These are phyloP conservation scores for Pantherophis alleghaniensis DNA, from an alignment of 2,797 vertebrate genomes.

Conservation along the genomic window DNA sequence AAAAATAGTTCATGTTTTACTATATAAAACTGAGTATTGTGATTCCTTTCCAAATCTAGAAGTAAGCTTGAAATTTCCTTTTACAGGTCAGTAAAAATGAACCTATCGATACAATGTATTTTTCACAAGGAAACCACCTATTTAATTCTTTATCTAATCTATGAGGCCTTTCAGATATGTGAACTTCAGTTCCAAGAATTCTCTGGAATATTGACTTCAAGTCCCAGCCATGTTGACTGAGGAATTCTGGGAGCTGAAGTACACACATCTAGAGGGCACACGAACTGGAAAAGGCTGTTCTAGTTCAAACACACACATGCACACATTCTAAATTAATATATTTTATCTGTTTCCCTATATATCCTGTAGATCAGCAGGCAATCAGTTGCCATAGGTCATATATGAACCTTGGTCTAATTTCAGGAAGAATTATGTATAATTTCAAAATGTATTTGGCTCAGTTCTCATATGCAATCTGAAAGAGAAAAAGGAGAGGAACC, in stretches of 20 bases:
- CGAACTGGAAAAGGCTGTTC: neutral
- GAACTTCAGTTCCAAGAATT: neutral
- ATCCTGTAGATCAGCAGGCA: neutral
- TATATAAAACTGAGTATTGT: conserved; percentile 5
- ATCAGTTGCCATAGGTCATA: neutral
- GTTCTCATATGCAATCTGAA: neutral
- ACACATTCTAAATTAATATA: neutral
- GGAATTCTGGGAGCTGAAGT: neutral
- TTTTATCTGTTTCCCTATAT: neutral
- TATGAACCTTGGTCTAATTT: neutral
- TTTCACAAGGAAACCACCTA: neutral
- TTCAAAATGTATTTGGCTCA: neutral
- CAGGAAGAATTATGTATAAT: neutral
- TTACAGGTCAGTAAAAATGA: neutral
- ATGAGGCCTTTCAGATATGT: neutral
- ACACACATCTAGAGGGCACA: neutral
- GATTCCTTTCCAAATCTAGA: neutral
- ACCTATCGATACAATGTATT: neutral
- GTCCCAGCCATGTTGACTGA: neutral
- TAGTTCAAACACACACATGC: neutral
- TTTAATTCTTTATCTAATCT: neutral
- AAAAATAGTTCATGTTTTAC: conserved; percentile 21
- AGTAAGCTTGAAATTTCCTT: neutral
- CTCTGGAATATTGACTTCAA: neutral
- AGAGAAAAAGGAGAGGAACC: neutral